These are phyloP conservation scores for Periophthalmus modestus DNA, from an alignment of 2,113 vertebrate genomes.

Conservation along the genomic window DNA sequence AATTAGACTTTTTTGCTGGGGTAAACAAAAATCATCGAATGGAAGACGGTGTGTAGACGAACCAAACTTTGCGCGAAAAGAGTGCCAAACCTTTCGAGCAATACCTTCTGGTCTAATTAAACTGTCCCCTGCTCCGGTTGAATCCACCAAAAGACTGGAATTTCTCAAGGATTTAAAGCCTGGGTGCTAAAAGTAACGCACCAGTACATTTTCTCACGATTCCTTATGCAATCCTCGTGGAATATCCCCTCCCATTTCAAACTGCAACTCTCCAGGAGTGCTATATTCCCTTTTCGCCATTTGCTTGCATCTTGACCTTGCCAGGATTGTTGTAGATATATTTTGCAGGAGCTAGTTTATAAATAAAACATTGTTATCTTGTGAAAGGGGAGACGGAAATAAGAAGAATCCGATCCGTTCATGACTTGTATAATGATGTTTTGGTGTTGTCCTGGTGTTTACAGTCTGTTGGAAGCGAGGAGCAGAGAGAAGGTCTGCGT, in stretches of 20 bases:
- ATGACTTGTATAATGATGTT: conserved; percentile 1
- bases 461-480: neutral
- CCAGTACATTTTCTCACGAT: conserved; percentile 47
- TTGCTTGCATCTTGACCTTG: conserved; percentile 9
- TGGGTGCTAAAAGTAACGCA: conserved; percentile 24
- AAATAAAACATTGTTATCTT: conserved; percentile 3
- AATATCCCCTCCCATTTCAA: conserved; percentile 55
- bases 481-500: neutral
- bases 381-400: neutral
- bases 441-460: neutral
- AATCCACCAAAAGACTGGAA: neutral
- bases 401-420: neutral
- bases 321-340: neutral
- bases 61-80: neutral
- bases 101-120: neutral
- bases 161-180: neutral
- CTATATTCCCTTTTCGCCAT: conserved; percentile 4
- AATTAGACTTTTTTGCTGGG: conserved; percentile 26
- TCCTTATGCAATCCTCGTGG: conserved; percentile 61
- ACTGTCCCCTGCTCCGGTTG: neutral
- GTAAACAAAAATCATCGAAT: conserved; percentile 16
- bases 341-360: neutral
- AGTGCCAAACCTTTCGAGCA: neutral
- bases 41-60: neutral
- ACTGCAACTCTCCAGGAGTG: conserved; percentile 35